A percentile compares a stretch with the other conserved stretches of the same genome.
Conservation (phyloP, 2,888 invertebrate species). For the Latrodectus hesperus region DNA sequence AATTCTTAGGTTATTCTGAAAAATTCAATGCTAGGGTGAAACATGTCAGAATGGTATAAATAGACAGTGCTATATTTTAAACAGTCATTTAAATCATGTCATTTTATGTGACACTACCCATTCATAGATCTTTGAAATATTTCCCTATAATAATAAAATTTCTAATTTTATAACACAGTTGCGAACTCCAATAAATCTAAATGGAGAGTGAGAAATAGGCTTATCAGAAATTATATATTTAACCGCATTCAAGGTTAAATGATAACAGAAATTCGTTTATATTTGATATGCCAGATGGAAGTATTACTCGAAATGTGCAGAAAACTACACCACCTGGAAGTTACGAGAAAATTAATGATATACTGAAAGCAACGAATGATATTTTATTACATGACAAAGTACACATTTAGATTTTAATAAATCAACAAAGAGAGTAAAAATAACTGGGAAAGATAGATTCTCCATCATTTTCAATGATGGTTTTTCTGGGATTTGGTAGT, state of each 20-base stretch:
- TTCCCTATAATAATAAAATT: constrained; percentile 71
- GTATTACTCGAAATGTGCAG: not conserved
- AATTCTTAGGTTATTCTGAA: constrained; percentile 11
- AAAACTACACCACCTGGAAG: constrained; percentile 8
- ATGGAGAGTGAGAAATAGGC: constrained; percentile 72
- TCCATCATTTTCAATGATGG: not conserved
- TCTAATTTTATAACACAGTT: constrained; percentile 71
- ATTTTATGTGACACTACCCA: no score
- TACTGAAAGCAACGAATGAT: not conserved
- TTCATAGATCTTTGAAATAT: not conserved
- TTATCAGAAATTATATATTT: constrained; percentile 70
- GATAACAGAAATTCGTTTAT: constrained; percentile 1
- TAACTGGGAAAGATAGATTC: not conserved
- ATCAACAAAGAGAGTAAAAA: constrained; percentile 8
- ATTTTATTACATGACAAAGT: not conserved
- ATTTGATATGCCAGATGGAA: constrained; percentile 13
- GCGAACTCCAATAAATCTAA: constrained; percentile 67
- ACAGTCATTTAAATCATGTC: no score
- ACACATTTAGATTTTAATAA: not conserved
- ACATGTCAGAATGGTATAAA: not conserved
- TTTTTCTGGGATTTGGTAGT: constrained; percentile 11
- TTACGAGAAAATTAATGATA: constrained; percentile 17
- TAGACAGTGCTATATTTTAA: no score
- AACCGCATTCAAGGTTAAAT: constrained; percentile 19
- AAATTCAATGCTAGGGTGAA: constrained; percentile 7